Conservation (phyloP, 2,888 invertebrate genomes). For the Thecocarcelia acutangulata region DNA sequence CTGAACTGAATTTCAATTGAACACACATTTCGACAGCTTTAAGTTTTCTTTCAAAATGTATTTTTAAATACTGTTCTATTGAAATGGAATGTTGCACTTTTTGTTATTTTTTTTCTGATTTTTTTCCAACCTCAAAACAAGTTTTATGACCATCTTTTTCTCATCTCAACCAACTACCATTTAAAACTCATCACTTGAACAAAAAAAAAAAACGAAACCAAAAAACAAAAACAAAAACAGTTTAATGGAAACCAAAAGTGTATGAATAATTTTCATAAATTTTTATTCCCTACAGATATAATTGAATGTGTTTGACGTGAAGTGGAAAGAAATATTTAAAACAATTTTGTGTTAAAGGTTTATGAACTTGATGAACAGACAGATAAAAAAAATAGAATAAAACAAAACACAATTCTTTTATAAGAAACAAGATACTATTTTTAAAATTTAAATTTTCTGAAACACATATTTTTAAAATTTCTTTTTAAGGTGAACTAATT, state of each 20-base stretch:
- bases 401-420: conserved; percentile 5
- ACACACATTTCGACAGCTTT: no score
- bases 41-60: no score
- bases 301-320: conserved; percentile 5
- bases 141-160: conserved; percentile 21
- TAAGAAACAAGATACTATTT: conserved; percentile 3
- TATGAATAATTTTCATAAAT: conserved; percentile 36
- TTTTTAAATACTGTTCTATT: no score
- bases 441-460: no score
- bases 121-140: conserved; percentile 10
- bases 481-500: no score
- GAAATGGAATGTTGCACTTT: not conserved
- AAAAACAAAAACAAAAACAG: not conserved
- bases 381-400: not conserved
- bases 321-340: not conserved
- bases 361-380: not conserved
- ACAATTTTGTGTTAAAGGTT: conserved; percentile 5
- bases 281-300: conserved; percentile 34
- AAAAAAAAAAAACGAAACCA: not conserved
- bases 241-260: conserved; percentile 47
- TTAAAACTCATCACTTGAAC: conserved; percentile 9
- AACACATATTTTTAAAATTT: no score
- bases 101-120: not conserved
- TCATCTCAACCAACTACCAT: conserved; percentile 8
- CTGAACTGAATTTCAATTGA: no score